Evolutionary conservation across 2,888 invertebrate species (phyloP), one percentile per base, ranked within the genome.

Genomic region (Athalia cordata): DNA sequence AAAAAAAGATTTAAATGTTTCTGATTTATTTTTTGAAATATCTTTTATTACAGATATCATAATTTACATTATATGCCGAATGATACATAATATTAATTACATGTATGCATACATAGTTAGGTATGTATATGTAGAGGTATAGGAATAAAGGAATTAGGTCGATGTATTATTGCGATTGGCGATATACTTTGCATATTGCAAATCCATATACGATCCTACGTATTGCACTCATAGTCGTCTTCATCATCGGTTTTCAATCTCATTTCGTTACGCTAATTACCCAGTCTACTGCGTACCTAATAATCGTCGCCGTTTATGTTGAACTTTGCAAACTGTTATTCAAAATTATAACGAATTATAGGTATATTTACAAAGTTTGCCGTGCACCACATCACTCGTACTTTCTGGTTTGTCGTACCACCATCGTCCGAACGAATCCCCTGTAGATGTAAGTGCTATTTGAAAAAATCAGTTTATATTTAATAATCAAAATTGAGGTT

Each of bases 331-430:
- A 57, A 57, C 55, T 70, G 68, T 68, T 13, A 13, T 62, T 29
- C n/a, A 55, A 29, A 55, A 43, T 55, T 70, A 57, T 55, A 68
- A 29, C 29, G 29, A 29, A 29, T 29, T 29, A 29, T 29, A 29
- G 29, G 29, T 68, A 70, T 70, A 70, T 70, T 70, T 70, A 70
- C 70, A 70, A 70, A 70, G 43, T 55, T 70, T 70, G 57, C 70
- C 29, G 29, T 29, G 29, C 29, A 29, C 29, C 29, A 29, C 29
- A 29, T 29, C 29, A 29, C 29, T 29, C 29, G 29, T 29, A 2
- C 29, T 2, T 29, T 29, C 29, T 29, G 29, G 29, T 29, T 29
- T 29, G 29, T 29, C 29, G 29, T 29, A 0, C 2, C 29, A 29
- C 29, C 29, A 29, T 29, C 29, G 29, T 29, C 29, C 29, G 29